Evolutionary conservation across 92 coral and sea anemone species (phyloP), one percentile per base, ranked within the genome.

Genomic region (Siderastrea radians): DNA sequence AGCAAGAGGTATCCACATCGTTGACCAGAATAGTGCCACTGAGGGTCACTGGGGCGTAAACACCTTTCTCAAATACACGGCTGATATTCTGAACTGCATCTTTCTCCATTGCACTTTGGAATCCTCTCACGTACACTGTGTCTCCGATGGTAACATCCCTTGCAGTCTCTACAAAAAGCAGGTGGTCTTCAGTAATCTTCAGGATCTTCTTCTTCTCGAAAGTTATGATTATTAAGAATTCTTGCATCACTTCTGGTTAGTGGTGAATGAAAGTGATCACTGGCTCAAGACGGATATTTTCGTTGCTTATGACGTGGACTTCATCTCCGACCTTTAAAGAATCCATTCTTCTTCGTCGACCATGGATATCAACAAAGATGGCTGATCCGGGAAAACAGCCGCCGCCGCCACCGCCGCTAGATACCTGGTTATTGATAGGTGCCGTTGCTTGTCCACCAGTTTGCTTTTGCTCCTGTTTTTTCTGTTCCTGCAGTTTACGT

Each of bases 141-240:
- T 26, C 38, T 26, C 38, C 38, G 38, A 26, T 26, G 0, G 0
- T 26, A 0, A 26, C 38, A 26, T 26, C 38, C 0, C 38, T 26
- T 0, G 38, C 38, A 26, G 38, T 38, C 47, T 77, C 81, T 3
- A 86, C 90, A 86, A 86, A 86, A 54, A 86, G 50, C 9, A 86
- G 78, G 45, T 86, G 90, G 65, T 86, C 79, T 47, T 78, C 74
- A 44, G 90, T 86, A 49, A 86, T 86, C 67, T 55, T 55, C 47
- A 86, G 79, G 17, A 75, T 47, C 47, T 86, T 86, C 2, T n/a
- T n/a, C n/a, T 64, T 59, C 38, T 4, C 10, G 19, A 75, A 65
- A 11, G 84, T 86, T 44, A 48, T 68, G 59, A 86, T 76, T 46
- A 52, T n/a, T 53, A 86, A 19, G 52, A 43, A 86, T 15, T 67